Evolutionary conservation across 2,888 invertebrate species (phyloP).

Genomic region (Epirrhoe alternata): DNA sequence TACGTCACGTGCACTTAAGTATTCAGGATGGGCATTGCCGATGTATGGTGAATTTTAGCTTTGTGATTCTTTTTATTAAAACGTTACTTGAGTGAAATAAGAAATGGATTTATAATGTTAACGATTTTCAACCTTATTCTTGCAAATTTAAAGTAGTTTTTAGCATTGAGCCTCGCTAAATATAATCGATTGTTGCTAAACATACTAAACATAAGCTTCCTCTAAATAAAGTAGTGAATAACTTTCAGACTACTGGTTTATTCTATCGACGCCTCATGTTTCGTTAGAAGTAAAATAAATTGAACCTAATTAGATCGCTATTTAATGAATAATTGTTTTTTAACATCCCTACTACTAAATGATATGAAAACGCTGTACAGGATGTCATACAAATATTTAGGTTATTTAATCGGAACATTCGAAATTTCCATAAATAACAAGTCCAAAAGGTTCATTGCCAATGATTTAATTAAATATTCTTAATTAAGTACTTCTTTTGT

Average conservation of each 20-base stretch:
- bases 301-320: too few relatives aligned
- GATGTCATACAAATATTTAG: not conserved
- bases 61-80: constrained; percentile 29
- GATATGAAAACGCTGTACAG: not conserved
- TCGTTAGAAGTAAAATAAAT: too few relatives aligned
- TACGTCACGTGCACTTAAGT: constrained; percentile 68
- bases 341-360: too few relatives aligned
- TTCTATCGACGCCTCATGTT: too few relatives aligned
- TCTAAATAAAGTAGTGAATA: not conserved
- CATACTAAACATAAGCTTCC: not conserved
- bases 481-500: constrained; percentile 21
- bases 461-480: constrained; percentile 23
- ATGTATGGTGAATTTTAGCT: constrained; percentile 38
- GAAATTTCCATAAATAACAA: constrained; percentile 8
- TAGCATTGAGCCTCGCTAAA: not conserved
- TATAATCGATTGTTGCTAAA: not conserved
- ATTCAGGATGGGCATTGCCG: constrained; percentile 59
- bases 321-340: too few relatives aligned
- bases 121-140: not conserved
- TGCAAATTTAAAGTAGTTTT: not conserved
- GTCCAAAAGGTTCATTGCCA: constrained; percentile 27
- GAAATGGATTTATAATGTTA: constrained; percentile 10
- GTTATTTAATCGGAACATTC: not conserved
- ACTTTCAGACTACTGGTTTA: not conserved
- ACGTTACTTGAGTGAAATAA: constrained; percentile 24